Evolutionary conservation across 2,797 vertebrate genomes (phyloP).

Genomic region (Moxostoma hubbsi): DNA sequence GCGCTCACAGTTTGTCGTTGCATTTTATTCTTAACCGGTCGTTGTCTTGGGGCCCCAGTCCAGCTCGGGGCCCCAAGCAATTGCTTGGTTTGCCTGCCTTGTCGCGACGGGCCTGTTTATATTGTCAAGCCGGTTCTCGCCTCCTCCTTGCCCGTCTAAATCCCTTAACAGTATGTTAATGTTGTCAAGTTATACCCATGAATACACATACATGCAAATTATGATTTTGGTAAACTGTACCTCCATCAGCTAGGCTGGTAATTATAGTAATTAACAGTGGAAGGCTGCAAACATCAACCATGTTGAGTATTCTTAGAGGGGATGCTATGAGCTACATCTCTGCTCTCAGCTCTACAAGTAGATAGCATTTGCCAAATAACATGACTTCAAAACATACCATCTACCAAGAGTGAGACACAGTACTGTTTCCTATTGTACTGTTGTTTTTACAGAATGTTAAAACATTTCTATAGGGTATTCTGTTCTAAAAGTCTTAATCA

Average conservation of each 20-base stretch:
- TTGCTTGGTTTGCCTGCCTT: too few species aligned
- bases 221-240: not conserved
- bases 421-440: conserved; percentile 6
- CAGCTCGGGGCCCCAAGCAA: too few species aligned
- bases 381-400: conserved; percentile 42
- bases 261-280: conserved; percentile 42
- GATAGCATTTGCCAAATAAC: conserved; percentile 11
- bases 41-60: too few species aligned
- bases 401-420: conserved; percentile 33
- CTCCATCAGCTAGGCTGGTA: conserved; percentile 19
- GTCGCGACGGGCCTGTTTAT: too few species aligned
- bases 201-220: not conserved
- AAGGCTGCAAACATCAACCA: conserved; percentile 4
- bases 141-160: too few species aligned
- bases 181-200: too few species aligned
- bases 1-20: too few species aligned
- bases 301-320: conserved; percentile 20
- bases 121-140: too few species aligned
- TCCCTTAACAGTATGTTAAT: too few species aligned
- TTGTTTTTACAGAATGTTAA: conserved; percentile 3
- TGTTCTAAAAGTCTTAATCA: conserved; percentile 45
- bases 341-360: conserved; percentile 31
- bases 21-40: too few species aligned
- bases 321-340: conserved; percentile 7
- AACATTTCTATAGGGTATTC: conserved; percentile 25